phyloP scores from a whole-genome alignment of 2,888 invertebrate species.

The Drosophila melanosoma region DNA sequence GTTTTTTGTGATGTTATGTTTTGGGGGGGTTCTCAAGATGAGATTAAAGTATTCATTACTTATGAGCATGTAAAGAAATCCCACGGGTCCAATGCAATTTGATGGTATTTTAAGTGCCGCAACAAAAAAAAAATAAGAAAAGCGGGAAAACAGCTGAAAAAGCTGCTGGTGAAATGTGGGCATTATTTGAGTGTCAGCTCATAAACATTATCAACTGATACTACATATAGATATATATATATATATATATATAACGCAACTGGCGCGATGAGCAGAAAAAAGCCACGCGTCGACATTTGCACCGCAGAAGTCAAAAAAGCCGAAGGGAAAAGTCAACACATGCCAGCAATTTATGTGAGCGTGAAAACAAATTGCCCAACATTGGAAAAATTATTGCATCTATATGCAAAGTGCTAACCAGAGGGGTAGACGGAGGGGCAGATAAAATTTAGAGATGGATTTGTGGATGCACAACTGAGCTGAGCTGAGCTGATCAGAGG shows the following conservation, averaged over 20 bases:
- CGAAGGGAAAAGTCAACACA: constrained; percentile 40
- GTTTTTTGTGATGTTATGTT: neutral
- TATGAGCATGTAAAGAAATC: constrained; percentile 34
- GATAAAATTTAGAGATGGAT: neutral
- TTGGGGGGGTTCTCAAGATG: neutral
- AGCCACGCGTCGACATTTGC: constrained; percentile 55
- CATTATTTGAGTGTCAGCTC: constrained; percentile 41
- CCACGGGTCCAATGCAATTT: constrained; percentile 69
- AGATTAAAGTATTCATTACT: constrained; percentile 36
- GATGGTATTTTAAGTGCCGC: constrained; percentile 71
- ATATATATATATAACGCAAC: constrained; percentile 7
- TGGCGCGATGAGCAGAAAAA: constrained; percentile 9
- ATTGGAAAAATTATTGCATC: constrained; percentile 72
- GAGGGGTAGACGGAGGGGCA: neutral
- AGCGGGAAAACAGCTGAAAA: constrained; percentile 35
- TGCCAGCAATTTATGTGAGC: constrained; percentile 68
- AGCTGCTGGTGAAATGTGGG: constrained; percentile 36
- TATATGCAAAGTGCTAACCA: constrained; percentile 42
- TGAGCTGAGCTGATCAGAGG: neutral
- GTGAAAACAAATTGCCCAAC: constrained; percentile 74
- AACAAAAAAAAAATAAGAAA: constrained; percentile 19
- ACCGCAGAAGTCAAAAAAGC: constrained; percentile 34
- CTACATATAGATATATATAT: neutral
- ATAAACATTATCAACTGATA: constrained; percentile 54
- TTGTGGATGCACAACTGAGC: neutral